Base-by-base conservation (phyloP, 2,888 invertebrate species). In the Coleophora deauratella region DNA sequence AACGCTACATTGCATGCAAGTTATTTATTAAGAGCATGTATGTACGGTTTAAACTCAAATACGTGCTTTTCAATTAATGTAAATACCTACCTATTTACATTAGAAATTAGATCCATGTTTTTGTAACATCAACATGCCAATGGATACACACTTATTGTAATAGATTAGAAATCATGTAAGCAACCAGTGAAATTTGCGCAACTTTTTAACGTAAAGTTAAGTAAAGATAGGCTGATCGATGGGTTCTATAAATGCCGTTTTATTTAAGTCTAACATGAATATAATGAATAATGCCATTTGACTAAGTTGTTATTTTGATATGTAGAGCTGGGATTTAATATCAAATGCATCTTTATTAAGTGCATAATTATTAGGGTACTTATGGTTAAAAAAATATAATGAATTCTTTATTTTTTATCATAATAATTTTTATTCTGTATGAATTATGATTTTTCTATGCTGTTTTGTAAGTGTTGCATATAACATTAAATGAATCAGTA, bases 401-500 rank as follows among this genome's bases (percentile, higher is more conserved):
- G 66, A 73, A 73, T 69, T 75, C 58, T 68, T 64, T 70, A 73
- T 73, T 75, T 79, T 76, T 72, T 21, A 21, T 60, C 60, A 68
- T 76, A 73, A 77, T 76, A 75, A 68, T 75, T 71, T 72, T 71
- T 69, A 65, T 59, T 41, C 37, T 40, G 37, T 37, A 66, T 71
- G 54, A 55, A 53, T 66, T 66, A 75, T 73, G 71, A 66, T 76
- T 74, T 71, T 66, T 77, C 66, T 73, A 69, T 58, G 65, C 67
- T 69, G 62, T 78, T 78, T 75, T 77, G 57, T 70, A 72, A 79
- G 69, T 75, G 78, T 78, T 79, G 77, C 79, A 76, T 80, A 72
- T 73, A 70, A 75, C 70, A 78, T 74, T 77, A 75, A 65, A 76
- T 73, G 67, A 81, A 81, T 80, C 81, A 80, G 72, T 80, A 79